These are phyloP conservation scores for Drosophila albomicans DNA, from an alignment of 1,140 invertebrate species.

Conservation along the genomic window DNA sequence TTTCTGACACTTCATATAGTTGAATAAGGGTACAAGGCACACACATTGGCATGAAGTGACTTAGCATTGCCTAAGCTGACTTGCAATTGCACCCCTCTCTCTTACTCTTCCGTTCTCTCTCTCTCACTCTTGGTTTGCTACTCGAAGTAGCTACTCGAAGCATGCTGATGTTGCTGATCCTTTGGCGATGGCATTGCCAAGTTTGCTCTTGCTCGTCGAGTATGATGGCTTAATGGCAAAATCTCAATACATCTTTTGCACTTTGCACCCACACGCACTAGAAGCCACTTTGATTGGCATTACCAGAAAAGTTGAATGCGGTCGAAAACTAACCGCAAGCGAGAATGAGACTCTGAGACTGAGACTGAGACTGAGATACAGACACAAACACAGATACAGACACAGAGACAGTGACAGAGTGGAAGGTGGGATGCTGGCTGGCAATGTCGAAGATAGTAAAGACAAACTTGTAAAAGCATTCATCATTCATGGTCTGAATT, in stretches of 20 bases:
- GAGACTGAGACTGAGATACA: background rate
- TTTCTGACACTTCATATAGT: conserved; percentile 73
- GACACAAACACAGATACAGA: background rate
- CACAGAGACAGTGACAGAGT: background rate
- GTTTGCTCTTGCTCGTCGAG: conserved; percentile 45
- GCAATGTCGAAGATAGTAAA: conserved; percentile 23
- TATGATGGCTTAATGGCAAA: conserved; percentile 58
- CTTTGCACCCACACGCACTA: conserved; percentile 52
- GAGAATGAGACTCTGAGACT: background rate
- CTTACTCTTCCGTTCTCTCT: no score
- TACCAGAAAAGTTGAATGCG: conserved; percentile 55
- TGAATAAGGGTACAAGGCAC: conserved; percentile 35
- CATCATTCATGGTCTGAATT: conserved; percentile 66
- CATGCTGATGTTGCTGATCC: conserved; percentile 71
- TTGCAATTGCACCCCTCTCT: conserved; percentile 24
- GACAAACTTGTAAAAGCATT: conserved; percentile 53
- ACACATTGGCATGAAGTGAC: conserved; percentile 58
- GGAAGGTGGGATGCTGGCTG: background rate
- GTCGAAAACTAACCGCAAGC: conserved; percentile 52
- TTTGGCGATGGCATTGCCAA: conserved; percentile 51
- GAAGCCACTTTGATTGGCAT: conserved; percentile 52
- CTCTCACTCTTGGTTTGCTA: background rate
- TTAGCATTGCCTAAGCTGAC: conserved; percentile 49
- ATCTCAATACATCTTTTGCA: conserved; percentile 55
- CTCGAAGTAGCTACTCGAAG: background rate